Conservation (phyloP, 2,888 invertebrate species). For the Limnephilus marmoratus region DNA sequence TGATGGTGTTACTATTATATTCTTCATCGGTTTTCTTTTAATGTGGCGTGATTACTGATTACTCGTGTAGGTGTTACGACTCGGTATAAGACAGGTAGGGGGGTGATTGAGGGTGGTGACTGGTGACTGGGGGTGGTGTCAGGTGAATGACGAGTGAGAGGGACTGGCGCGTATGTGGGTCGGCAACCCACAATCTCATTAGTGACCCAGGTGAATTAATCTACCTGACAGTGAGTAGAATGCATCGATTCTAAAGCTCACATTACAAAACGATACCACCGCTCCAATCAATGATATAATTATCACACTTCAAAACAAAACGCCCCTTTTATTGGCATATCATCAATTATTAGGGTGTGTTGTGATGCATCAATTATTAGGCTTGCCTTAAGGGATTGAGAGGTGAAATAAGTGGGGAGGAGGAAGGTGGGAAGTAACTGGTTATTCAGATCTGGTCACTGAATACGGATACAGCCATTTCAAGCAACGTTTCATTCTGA, state of each 20-base stretch:
- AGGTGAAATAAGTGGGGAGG: too few relatives aligned
- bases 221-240: not conserved
- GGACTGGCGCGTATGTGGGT: constrained; percentile 21
- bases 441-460: too few relatives aligned
- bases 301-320: not conserved
- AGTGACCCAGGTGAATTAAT: constrained; percentile 28
- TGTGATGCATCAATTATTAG: too few relatives aligned
- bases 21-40: too few relatives aligned
- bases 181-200: constrained; percentile 59
- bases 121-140: not conserved
- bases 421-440: too few relatives aligned
- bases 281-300: not conserved
- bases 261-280: not conserved
- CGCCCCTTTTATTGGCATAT: not conserved
- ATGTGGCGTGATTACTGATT: too few relatives aligned
- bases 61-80: not conserved
- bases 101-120: not conserved
- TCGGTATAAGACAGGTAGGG: not conserved
- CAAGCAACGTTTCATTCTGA: too few relatives aligned
- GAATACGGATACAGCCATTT: too few relatives aligned
- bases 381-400: too few relatives aligned
- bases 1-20: too few relatives aligned
- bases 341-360: not conserved
- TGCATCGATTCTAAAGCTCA: constrained; percentile 7
- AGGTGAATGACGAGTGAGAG: not conserved